Evolutionary conservation across 1,140 invertebrate genomes (phyloP).

Genomic region (Gonioctena quinquepunctata): DNA sequence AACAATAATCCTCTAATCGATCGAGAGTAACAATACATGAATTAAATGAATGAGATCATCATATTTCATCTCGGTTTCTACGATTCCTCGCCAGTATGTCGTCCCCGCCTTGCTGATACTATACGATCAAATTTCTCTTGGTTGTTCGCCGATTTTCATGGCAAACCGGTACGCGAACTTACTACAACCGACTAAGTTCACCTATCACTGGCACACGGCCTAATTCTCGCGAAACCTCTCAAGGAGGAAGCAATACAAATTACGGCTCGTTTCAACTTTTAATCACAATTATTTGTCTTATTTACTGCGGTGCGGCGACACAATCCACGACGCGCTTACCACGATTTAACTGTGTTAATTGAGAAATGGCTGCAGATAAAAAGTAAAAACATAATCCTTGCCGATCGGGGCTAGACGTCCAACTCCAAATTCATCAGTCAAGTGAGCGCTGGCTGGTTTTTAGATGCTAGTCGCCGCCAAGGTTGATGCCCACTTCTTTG

Average conservation of each 20-base stretch:
- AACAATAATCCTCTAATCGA: too few species aligned
- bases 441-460: slow-evolving; percentile 3
- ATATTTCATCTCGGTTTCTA: too few species aligned
- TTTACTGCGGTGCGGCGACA: not conserved
- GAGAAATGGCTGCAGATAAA: not conserved
- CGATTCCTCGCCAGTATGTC: too few species aligned
- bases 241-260: not conserved
- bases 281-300: not conserved
- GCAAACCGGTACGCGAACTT: not conserved
- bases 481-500: slow-evolving; percentile 13
- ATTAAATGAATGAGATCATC: too few species aligned
- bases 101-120: too few species aligned
- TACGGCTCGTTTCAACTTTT: not conserved
- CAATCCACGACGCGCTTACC: not conserved
- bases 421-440: not conserved
- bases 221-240: not conserved
- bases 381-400: not conserved
- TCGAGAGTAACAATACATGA: too few species aligned
- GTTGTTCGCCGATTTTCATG: not conserved
- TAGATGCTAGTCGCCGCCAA: not conserved
- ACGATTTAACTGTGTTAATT: not conserved
- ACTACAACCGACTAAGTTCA: too few species aligned
- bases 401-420: not conserved
- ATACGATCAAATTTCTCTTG: not conserved
- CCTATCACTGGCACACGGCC: not conserved